Conservation (phyloP, 2,797 vertebrate genomes). For the Australoheros facetus region DNA sequence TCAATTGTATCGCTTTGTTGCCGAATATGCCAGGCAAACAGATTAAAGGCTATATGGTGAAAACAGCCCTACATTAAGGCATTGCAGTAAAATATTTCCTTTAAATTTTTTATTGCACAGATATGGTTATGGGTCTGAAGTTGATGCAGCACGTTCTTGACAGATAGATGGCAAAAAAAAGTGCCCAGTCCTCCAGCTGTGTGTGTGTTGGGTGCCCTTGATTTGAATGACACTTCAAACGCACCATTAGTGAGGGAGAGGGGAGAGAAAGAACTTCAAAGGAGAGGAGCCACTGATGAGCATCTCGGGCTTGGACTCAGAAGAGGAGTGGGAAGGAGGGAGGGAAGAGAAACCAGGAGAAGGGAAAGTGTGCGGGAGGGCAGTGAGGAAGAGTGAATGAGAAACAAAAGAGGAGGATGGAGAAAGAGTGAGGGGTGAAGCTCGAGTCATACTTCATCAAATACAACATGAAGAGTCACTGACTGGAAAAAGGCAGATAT, state of each 20-base stretch:
- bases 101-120: background rate
- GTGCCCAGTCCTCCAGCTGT: conserved; percentile 50
- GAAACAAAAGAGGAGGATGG: background rate
- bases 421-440: background rate
- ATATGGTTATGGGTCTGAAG: background rate
- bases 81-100: background rate
- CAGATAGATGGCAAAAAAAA: conserved; percentile 32
- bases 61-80: background rate
- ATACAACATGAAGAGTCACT: conserved; percentile 11
- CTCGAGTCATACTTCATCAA: conserved; percentile 24
- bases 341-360: conserved; percentile 13
- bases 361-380: conserved; percentile 32
- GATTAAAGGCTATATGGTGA: background rate
- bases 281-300: conserved; percentile 65
- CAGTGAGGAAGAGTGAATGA: conserved; percentile 37
- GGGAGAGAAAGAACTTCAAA: conserved; percentile 73
- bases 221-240: conserved; percentile 83
- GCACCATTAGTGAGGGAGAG: conserved; percentile 73
- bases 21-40: background rate
- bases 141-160: conserved; percentile 11
- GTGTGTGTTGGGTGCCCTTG: conserved; percentile 75
- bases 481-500: background rate
- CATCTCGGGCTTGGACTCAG: conserved; percentile 62
- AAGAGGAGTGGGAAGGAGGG: conserved; percentile 34
- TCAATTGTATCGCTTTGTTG: background rate